phyloP scores from a whole-genome alignment of 2,797 vertebrate genomes.

The Gymnothorax reevesii region DNA sequence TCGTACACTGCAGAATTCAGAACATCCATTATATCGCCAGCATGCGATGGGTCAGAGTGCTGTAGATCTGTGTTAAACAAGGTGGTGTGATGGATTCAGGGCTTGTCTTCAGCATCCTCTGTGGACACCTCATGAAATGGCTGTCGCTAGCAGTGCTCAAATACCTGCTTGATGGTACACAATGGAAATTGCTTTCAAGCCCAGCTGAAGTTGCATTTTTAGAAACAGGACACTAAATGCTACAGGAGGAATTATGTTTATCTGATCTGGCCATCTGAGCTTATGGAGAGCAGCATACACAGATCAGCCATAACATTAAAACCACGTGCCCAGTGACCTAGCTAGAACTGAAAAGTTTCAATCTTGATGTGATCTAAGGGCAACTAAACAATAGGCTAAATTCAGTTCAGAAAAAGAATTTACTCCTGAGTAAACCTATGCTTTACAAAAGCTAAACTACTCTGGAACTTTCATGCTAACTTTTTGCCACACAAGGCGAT shows the following conservation, averaged over 20 bases:
- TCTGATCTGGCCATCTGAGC: neutral
- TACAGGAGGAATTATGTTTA: neutral
- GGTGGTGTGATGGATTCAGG: constrained; percentile 1
- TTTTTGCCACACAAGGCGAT: too few relatives aligned
- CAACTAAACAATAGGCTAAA: too few relatives aligned
- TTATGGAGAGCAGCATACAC: neutral
- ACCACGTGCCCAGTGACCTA: too few relatives aligned
- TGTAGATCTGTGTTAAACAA: neutral
- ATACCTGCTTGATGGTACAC: neutral
- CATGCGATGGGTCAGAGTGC: neutral
- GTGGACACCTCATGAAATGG: neutral
- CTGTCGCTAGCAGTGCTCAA: neutral
- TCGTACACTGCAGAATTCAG: neutral
- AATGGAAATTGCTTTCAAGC: neutral
- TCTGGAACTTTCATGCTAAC: too few relatives aligned
- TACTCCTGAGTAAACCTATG: too few relatives aligned
- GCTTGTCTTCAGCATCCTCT: neutral
- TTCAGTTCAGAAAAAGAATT: too few relatives aligned
- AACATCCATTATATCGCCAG: neutral
- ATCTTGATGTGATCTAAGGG: too few relatives aligned
- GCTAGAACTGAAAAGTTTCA: too few relatives aligned
- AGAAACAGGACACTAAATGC: neutral
- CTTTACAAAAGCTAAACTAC: too few relatives aligned
- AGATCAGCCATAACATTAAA: too few relatives aligned
- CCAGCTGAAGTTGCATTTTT: neutral